Evolutionary conservation across 2,888 invertebrate species (phyloP).

Genomic region (Lochmaea crataegi): DNA sequence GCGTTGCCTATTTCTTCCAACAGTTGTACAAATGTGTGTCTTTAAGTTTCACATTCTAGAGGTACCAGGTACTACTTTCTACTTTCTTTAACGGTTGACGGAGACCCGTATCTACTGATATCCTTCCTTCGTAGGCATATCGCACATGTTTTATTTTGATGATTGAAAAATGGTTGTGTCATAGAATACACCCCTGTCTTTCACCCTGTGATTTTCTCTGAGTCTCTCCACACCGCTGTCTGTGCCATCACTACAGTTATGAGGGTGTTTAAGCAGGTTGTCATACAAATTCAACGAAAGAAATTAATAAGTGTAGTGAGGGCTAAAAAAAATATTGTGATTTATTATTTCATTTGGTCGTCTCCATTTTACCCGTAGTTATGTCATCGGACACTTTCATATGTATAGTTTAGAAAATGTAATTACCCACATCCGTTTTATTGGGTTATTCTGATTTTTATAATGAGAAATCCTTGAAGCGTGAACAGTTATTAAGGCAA

Average conservation of each 20-base stretch:
- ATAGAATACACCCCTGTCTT: too few relatives aligned
- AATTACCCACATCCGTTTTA: slow-evolving; percentile 34
- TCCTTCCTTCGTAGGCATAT: too few relatives aligned
- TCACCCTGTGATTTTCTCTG: too few relatives aligned
- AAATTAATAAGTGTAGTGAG: slow-evolving; percentile 26
- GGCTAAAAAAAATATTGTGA: slow-evolving; percentile 30
- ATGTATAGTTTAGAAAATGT: neutral
- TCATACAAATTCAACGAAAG: slow-evolving; percentile 42
- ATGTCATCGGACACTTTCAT: slow-evolving; percentile 1
- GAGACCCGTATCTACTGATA: too few relatives aligned
- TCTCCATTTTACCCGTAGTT: slow-evolving; percentile 7
- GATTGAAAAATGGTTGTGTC: too few relatives aligned
- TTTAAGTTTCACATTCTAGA: too few relatives aligned
- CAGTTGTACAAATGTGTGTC: too few relatives aligned
- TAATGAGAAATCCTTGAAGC: slow-evolving; percentile 30
- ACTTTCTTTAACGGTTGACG: too few relatives aligned
- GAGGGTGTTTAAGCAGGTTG: slow-evolving; percentile 51
- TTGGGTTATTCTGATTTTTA: slow-evolving; percentile 25
- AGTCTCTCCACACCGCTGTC: too few relatives aligned
- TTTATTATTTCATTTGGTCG: slow-evolving; percentile 35
- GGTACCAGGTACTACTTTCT: too few relatives aligned
- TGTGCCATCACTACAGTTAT: slow-evolving; percentile 36
- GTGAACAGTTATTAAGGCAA: slow-evolving; percentile 31
- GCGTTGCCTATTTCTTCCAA: too few relatives aligned
- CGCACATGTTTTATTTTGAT: too few relatives aligned